A percentile compares a stretch with the other conserved stretches of the same genome.
Evolutionary conservation across 2,888 invertebrate species (phyloP).

Genomic region (Heliconius sara): DNA sequence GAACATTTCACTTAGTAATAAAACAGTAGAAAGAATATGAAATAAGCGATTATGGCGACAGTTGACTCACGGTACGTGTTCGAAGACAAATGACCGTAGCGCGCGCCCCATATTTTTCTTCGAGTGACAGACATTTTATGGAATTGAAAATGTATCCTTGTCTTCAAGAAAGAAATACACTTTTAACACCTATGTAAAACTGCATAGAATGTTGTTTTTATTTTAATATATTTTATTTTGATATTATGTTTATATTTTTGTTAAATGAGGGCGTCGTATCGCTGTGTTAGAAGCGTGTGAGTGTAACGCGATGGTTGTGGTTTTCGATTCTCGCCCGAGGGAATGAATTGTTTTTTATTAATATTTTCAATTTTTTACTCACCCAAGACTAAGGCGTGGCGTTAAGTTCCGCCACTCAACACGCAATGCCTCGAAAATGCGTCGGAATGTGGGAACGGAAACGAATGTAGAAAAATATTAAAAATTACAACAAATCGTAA

Average conservation of each 20-base stretch:
- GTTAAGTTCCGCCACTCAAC: too few species aligned
- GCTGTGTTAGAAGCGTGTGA: too few species aligned
- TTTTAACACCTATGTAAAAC: slow-evolving; percentile 17
- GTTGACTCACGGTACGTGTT: slow-evolving; percentile 59
- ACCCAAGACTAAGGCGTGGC: too few species aligned
- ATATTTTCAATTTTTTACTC: too few species aligned
- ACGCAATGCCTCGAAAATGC: too few species aligned
- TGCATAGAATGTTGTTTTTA: background rate
- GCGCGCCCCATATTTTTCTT: slow-evolving; percentile 47
- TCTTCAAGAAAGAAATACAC: slow-evolving; percentile 15
- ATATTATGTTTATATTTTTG: background rate
- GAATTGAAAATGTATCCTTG: slow-evolving; percentile 43
- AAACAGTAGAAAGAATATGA: slow-evolving; percentile 33
- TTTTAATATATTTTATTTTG: background rate
- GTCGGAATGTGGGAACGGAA: too few species aligned
- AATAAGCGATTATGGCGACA: slow-evolving; percentile 55
- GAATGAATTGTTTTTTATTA: too few species aligned
- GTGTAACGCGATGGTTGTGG: too few species aligned
- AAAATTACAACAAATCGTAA: too few species aligned
- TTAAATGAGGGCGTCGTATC: too few species aligned
- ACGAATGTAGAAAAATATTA: too few species aligned
- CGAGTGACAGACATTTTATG: slow-evolving; percentile 45
- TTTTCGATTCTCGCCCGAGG: too few species aligned
- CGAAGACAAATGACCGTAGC: slow-evolving; percentile 49
- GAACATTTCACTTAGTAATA: slow-evolving; percentile 26